Evolutionary conservation across 2,113 vertebrate genomes (phyloP).

Genomic region (Varanus salvator): DNA sequence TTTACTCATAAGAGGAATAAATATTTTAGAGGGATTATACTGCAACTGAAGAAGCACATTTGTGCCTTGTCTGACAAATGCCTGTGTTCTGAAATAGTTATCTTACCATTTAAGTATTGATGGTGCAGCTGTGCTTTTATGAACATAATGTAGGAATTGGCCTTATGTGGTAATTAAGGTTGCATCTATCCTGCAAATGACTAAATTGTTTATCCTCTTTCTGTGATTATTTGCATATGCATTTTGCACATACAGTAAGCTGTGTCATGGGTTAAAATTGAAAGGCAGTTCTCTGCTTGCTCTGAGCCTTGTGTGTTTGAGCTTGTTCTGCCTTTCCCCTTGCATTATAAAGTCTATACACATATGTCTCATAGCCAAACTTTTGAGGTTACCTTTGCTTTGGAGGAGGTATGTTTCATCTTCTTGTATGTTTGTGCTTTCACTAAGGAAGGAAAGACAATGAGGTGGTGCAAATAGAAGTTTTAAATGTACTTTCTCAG

Average conservation of each 20-base stretch:
- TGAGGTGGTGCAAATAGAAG: not conserved
- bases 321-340: not conserved
- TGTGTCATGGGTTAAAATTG: not conserved
- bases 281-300: not conserved
- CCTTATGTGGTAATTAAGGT: not conserved
- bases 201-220: not conserved
- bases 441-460: not conserved
- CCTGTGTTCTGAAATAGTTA: not conserved
- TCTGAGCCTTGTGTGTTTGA: not conserved
- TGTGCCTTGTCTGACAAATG: not conserved
- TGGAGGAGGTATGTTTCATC: not conserved
- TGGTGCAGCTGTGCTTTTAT: not conserved
- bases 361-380: not conserved
- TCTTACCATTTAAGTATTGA: not conserved
- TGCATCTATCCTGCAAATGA: not conserved
- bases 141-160: not conserved
- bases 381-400: not conserved
- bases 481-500: not conserved
- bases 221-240: not conserved
- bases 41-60: not conserved
- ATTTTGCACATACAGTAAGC: not conserved
- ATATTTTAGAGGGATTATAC: not conserved
- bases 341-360: not conserved
- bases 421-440: not conserved
- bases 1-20: not conserved